Evolutionary conservation across 2,797 vertebrate genomes (phyloP).

Genomic region (Microchirus variegatus): DNA sequence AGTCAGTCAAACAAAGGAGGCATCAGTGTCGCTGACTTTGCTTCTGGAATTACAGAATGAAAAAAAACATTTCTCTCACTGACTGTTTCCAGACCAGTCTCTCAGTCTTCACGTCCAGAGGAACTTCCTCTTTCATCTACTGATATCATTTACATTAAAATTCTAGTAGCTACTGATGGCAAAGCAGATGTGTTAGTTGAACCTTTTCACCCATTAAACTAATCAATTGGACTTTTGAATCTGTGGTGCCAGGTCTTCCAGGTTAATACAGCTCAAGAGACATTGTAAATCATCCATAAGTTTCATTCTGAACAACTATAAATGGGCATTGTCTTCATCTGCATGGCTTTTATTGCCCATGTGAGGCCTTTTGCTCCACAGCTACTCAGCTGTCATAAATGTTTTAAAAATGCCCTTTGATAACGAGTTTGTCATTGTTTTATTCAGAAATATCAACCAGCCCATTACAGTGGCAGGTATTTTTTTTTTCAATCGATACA

Average conservation of each 20-base stretch:
- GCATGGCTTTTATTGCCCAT: slow-evolving; percentile 70
- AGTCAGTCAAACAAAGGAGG: slow-evolving; percentile 80
- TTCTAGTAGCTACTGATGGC: neutral
- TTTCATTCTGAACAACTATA: slow-evolving; percentile 67
- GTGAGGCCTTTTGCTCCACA: slow-evolving; percentile 69
- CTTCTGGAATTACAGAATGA: slow-evolving; percentile 59
- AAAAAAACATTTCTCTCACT: slow-evolving; percentile 48
- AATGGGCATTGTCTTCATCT: slow-evolving; percentile 72
- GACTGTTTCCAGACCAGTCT: slow-evolving; percentile 47
- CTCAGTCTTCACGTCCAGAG: slow-evolving; percentile 25
- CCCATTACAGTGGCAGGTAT: slow-evolving; percentile 82
- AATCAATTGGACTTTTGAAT: slow-evolving; percentile 60
- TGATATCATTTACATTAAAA: slow-evolving; percentile 33
- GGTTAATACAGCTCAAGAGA: slow-evolving; percentile 70
- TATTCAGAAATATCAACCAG: slow-evolving; percentile 86
- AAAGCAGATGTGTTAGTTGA: slow-evolving; percentile 46
- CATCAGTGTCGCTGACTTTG: slow-evolving; percentile 67
- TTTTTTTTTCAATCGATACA: slow-evolving; percentile 83
- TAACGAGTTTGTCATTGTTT: slow-evolving; percentile 87
- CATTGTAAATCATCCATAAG: slow-evolving; percentile 67
- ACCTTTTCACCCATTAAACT: slow-evolving; percentile 60
- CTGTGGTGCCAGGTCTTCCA: slow-evolving; percentile 47
- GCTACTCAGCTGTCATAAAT: slow-evolving; percentile 83
- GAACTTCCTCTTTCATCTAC: slow-evolving; percentile 29
- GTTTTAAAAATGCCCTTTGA: slow-evolving; percentile 88